These are phyloP conservation scores for Criorhina ranunculi DNA, from an alignment of 2,888 invertebrate species.

Conservation along the genomic window DNA sequence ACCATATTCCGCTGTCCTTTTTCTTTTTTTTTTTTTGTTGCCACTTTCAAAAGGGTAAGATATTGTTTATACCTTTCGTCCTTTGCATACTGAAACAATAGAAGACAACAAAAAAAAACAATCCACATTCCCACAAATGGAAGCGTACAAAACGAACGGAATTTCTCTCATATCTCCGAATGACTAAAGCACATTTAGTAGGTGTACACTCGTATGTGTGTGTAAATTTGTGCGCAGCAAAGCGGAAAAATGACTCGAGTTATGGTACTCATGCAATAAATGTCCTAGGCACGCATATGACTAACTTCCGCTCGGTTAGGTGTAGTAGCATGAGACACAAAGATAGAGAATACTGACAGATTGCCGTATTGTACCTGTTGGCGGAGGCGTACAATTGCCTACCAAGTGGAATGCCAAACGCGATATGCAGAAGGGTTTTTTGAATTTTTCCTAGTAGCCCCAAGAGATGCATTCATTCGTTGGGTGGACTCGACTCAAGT, in stretches of 20 bases:
- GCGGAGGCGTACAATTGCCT: slow-evolving; percentile 12
- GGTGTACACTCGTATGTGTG: slow-evolving; percentile 18
- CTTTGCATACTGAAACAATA: slow-evolving; percentile 61
- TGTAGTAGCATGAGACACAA: slow-evolving; percentile 4
- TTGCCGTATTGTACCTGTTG: slow-evolving; percentile 60
- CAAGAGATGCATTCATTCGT: slow-evolving; percentile 28
- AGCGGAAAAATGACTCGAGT: slow-evolving; percentile 59
- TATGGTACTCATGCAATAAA: slow-evolving; percentile 67
- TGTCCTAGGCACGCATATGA: slow-evolving; percentile 69
- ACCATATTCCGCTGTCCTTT: slow-evolving; percentile 15
- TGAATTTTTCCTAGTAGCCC: slow-evolving; percentile 20
- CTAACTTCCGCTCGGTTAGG: slow-evolving; percentile 62
- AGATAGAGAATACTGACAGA: slow-evolving; percentile 47
- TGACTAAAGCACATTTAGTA: no score
- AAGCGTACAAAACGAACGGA: slow-evolving; percentile 9
- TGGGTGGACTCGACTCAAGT: slow-evolving; percentile 25
- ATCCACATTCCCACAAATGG: slow-evolving; percentile 22
- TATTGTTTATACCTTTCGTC: slow-evolving; percentile 45
- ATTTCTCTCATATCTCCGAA: slow-evolving; percentile 55
- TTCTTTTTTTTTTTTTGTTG: slow-evolving; percentile 21
- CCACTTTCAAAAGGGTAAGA: slow-evolving; percentile 21
- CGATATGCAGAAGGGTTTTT: slow-evolving; percentile 8
- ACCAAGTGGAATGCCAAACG: not conserved
- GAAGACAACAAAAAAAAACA: slow-evolving; percentile 2
- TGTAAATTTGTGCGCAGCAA: slow-evolving; percentile 33